A percentile compares a stretch with the other conserved stretches of the same genome.
phyloP scores from a whole-genome alignment of 2,113 vertebrate species.

The Hystrix cristata region DNA sequence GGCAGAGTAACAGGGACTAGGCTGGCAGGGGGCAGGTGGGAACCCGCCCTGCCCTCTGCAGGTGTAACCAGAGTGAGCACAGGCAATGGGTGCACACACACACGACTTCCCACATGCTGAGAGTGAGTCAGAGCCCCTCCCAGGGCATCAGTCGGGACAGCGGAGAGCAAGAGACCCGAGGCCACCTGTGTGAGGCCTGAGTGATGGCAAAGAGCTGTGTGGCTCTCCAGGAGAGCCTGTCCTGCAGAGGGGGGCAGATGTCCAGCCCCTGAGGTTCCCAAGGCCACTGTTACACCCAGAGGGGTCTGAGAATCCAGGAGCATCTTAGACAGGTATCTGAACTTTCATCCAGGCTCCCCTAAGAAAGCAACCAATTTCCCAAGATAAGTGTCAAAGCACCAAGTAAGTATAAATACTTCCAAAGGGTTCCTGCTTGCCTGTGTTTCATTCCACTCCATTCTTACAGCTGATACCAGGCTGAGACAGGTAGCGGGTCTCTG shows the following conservation, averaged over 20 bases:
- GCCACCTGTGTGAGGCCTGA: neutral
- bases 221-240: neutral
- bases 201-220: accelerated
- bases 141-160: neutral
- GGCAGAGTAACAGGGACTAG: accelerated
- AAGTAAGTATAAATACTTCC: too few species aligned
- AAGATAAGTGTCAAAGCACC: neutral
- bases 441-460: neutral
- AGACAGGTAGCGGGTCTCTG: neutral
- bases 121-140: accelerated
- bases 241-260: neutral
- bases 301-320: neutral
- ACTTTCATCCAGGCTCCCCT: neutral
- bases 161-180: accelerated
- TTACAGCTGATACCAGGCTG: neutral
- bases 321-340: neutral
- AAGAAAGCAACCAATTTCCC: neutral
- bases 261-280: neutral
- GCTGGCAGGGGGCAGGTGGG: accelerated
- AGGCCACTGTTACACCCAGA: neutral
- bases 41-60: too few species aligned
- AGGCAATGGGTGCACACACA: accelerated
- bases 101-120: accelerated
- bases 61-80: neutral
- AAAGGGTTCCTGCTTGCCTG: neutral